Conservation (phyloP, 2,113 vertebrate genomes). For the Lophochroa leadbeateri region DNA sequence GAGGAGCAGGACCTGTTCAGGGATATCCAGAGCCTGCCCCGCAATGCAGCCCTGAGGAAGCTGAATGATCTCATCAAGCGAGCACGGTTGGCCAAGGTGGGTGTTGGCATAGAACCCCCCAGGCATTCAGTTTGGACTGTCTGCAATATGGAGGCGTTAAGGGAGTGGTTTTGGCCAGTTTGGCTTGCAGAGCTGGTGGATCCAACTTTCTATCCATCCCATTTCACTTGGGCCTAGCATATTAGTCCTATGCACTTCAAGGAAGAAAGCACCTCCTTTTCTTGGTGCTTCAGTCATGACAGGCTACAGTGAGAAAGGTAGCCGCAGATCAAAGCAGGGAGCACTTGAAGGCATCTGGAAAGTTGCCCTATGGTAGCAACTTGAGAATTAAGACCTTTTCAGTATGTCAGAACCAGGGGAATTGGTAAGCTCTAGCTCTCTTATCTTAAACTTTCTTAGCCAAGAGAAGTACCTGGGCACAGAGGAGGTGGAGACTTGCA, state of each 20-base stretch:
- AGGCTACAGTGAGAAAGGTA: background rate
- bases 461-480: background rate
- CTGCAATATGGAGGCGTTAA: background rate
- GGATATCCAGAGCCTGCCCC: slow-evolving; percentile 94
- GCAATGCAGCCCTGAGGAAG: slow-evolving; percentile 93
- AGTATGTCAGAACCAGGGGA: background rate
- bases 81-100: slow-evolving; percentile 93
- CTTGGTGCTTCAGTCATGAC: background rate
- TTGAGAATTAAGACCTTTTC: background rate
- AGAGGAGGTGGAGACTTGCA: background rate
- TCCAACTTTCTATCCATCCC: background rate
- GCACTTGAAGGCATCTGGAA: background rate
- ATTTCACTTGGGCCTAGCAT: background rate
- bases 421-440: background rate
- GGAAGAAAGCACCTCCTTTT: background rate
- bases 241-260: background rate
- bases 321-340: background rate
- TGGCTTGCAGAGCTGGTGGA: background rate
- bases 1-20: slow-evolving; percentile 97
- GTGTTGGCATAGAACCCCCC: background rate
- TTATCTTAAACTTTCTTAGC: background rate
- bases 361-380: background rate
- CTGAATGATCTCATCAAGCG: slow-evolving; percentile 97
- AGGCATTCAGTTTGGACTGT: background rate
- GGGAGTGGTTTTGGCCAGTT: background rate